phyloP scores from a whole-genome alignment of 2,797 vertebrate genomes.

The Typhlichthys eigenmanni region DNA sequence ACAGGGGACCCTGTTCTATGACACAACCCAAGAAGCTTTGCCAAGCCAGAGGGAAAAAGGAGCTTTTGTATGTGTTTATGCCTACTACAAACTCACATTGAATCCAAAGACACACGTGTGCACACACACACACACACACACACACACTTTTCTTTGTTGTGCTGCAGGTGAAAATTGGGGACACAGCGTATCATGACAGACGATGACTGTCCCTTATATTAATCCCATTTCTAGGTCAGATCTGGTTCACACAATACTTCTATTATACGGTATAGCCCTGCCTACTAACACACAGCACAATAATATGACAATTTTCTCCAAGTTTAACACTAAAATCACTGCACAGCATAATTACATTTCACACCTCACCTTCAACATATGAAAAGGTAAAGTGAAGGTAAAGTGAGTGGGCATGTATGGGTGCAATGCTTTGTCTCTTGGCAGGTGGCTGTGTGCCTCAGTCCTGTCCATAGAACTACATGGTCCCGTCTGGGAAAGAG shows the following conservation, averaged over 20 bases:
- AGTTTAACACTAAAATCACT: not conserved
- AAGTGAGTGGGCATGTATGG: not conserved
- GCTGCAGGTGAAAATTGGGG: constrained; percentile 50
- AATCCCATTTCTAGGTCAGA: constrained; percentile 52
- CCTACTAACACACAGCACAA: too few relatives aligned
- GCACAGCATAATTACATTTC: not conserved
- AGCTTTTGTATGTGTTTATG: constrained; percentile 51
- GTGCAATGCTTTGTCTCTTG: constrained; percentile 24
- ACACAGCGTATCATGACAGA: constrained; percentile 19
- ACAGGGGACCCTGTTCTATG: constrained; percentile 68
- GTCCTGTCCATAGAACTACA: not conserved
- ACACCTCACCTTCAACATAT: not conserved
- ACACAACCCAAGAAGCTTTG: constrained; percentile 67
- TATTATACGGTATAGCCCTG: constrained; percentile 17
- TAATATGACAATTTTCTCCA: too few relatives aligned
- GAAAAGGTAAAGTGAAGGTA: not conserved
- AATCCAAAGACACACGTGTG: constrained; percentile 29
- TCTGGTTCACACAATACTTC: constrained; percentile 27
- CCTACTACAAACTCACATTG: constrained; percentile 12
- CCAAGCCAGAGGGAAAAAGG: constrained; percentile 62
- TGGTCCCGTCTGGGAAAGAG: constrained; percentile 33
- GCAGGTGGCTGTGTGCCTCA: constrained; percentile 50
- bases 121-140: constrained; percentile 13
- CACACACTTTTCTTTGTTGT: constrained; percentile 34
- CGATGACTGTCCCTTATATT: constrained; percentile 28